These are phyloP conservation scores for Gobius niger DNA, from an alignment of 2,113 vertebrate species.

Conservation along the genomic window DNA sequence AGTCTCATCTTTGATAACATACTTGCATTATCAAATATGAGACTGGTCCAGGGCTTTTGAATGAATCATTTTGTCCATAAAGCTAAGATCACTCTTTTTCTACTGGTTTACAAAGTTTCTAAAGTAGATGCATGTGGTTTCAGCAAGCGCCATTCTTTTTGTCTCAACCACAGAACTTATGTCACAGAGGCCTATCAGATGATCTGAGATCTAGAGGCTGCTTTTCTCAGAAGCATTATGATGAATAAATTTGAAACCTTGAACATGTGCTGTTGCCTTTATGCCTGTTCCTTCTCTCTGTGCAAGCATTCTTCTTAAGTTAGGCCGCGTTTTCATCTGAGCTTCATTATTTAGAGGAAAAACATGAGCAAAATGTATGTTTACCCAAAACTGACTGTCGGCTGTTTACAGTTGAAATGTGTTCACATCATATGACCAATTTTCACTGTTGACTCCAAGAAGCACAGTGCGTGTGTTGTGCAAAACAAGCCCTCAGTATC, in stretches of 20 bases:
- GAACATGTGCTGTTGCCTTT: constrained; percentile 25
- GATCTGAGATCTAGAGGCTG: constrained; percentile 33
- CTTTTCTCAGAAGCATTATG: constrained; percentile 30
- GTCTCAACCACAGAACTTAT: constrained; percentile 25
- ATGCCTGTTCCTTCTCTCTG: constrained; percentile 27
- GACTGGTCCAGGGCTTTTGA: constrained; percentile 22
- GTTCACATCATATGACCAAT: constrained; percentile 64
- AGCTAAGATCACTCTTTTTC: not conserved
- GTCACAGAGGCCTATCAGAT: constrained; percentile 34
- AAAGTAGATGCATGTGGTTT: constrained; percentile 27
- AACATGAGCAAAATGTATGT: constrained; percentile 29
- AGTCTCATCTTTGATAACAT: constrained; percentile 54
- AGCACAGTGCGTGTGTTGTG: constrained; percentile 25
- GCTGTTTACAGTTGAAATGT: constrained; percentile 39
- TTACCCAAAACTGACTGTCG: constrained; percentile 24
- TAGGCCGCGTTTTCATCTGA: constrained; percentile 17
- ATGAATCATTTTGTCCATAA: not conserved
- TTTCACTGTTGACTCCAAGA: constrained; percentile 32
- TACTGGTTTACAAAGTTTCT: constrained; percentile 13
- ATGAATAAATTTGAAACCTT: constrained; percentile 43
- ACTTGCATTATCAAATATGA: constrained; percentile 26
- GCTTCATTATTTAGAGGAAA: constrained; percentile 16
- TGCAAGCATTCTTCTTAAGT: constrained; percentile 23
- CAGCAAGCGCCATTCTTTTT: constrained; percentile 41
- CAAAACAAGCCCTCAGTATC: constrained; percentile 47